A percentile compares a stretch with the other conserved stretches of the same genome.
phyloP scores from a whole-genome alignment of 1,140 invertebrate species.

The Tetramorium alpestre region DNA sequence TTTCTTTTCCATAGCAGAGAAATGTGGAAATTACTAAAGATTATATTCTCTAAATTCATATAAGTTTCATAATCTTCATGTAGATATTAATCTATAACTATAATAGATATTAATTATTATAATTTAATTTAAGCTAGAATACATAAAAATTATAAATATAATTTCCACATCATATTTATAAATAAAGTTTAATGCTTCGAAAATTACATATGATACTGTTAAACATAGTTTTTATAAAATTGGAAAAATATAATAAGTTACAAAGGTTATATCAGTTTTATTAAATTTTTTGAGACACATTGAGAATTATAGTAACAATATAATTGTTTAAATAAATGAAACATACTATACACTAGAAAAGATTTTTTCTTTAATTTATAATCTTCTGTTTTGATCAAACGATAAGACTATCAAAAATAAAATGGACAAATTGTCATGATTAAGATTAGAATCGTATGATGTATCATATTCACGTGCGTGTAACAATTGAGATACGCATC shows the following conservation, averaged over 20 bases:
- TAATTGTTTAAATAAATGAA: neutral
- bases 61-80: no score
- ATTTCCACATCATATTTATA: no score
- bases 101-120: no score
- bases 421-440: neutral
- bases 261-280: neutral
- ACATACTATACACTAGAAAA: neutral
- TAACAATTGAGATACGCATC: neutral
- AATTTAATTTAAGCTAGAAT: no score
- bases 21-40: neutral
- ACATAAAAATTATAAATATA: no score
- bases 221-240: neutral
- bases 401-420: slow-evolving; percentile 3
- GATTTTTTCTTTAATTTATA: neutral
- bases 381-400: neutral
- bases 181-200: neutral
- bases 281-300: neutral
- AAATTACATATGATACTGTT: neutral
- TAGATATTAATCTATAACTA: no score
- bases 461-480: neutral
- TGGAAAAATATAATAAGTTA: neutral
- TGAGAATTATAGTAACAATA: neutral
- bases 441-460: slow-evolving; percentile 21
- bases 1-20: neutral
- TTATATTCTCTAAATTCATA: no score